Evolutionary conservation across 2,113 vertebrate species (phyloP), one percentile per base, ranked within the genome.

Genomic region (Manacus vitellinus): DNA sequence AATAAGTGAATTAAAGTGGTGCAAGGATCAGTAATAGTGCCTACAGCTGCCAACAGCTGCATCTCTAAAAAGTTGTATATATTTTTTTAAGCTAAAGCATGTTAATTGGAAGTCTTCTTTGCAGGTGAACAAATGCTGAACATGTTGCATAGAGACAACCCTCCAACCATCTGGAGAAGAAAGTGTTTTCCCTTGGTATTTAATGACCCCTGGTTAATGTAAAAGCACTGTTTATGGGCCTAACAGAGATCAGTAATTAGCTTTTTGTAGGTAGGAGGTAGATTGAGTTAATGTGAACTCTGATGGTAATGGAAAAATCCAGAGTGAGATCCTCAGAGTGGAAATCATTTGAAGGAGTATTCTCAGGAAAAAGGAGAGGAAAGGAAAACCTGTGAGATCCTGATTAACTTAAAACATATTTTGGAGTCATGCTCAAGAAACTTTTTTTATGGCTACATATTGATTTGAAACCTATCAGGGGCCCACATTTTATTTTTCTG

Each of bases 141-240:
- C 62, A 44, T 91, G 56, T 63, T 86, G 59, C 46, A 22, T 51
- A 39, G 62, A 61, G 43, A 93, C 70, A 96, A 65, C 35, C 30
- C 24, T 83, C 39, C 63, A 83, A 30, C 68, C 90, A 88, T 93
- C 63, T 88, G 88, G 72, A 86, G 91, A 72, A 92, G 54, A 35
- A 91, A 88, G 30, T 47, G 44, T 73, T 96, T 97, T 92, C 79
- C 65, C 62, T 54, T 86, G 90, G 27, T 86, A 88, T 71, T 92
- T 95, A 94, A 93, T 95, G 90, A 74, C 72, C 59, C 59, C 72
- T 92, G 79, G 47, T 90, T 96, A 93, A 95, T 83, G 72, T 37
- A 78, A 93, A 93, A 84, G 24, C 83, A 56, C 59, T 88, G 59
- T 71, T 94, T 77, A 74, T 72, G 63, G 35, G 33, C 56, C 91